phyloP scores from a whole-genome alignment of 2,888 invertebrate species.

The Drosophila mettleri region DNA sequence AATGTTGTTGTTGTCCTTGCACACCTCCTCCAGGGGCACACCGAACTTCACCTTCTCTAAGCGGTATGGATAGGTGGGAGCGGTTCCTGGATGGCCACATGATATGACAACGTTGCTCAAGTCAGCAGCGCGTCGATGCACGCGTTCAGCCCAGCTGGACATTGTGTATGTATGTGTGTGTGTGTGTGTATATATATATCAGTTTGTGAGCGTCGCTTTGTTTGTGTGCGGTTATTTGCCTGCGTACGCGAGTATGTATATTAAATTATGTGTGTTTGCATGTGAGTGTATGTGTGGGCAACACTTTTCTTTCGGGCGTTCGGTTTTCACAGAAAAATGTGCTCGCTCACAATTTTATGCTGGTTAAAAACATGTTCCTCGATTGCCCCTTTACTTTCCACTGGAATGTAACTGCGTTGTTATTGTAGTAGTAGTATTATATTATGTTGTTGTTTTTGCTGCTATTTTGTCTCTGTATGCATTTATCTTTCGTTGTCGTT shows the following conservation, averaged over 20 bases:
- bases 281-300: conserved; percentile 43
- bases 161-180: conserved; percentile 81
- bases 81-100: conserved; percentile 92
- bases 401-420: conserved; percentile 69
- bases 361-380: conserved; percentile 64
- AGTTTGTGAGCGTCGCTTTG: conserved; percentile 21
- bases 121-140: conserved; percentile 96
- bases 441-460: conserved; percentile 30
- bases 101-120: conserved; percentile 96
- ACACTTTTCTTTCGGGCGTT: conserved; percentile 64
- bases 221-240: conserved; percentile 42
- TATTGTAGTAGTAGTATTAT: conserved; percentile 3
- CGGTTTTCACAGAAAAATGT: conserved; percentile 74
- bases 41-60: conserved; percentile 98
- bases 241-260: conserved; percentile 33
- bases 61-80: conserved; percentile 91
- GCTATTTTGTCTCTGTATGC: conserved; percentile 49
- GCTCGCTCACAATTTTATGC: conserved; percentile 70
- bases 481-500: conserved; percentile 55
- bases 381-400: conserved; percentile 52
- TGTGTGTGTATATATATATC: conserved; percentile 16
- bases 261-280: conserved; percentile 12
- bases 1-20: conserved; percentile 97
- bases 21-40: conserved; percentile 95
- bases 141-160: conserved; percentile 96